Evolutionary conservation across 2,797 vertebrate genomes (phyloP).

Genomic region (Odontamblyopus lacepedii): DNA sequence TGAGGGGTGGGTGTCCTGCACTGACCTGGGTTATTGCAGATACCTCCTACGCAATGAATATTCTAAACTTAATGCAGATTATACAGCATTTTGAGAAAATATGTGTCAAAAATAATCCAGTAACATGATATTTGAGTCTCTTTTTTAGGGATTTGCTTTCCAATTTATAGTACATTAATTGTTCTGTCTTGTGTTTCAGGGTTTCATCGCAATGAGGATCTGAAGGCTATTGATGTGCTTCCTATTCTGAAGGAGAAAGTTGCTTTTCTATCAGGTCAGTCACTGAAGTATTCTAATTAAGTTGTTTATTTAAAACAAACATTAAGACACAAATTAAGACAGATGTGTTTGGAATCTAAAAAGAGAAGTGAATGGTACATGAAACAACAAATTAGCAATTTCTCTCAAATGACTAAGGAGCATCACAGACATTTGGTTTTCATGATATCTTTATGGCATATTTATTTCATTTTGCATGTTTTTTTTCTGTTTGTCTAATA

Average conservation of each 20-base stretch:
- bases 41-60: background rate
- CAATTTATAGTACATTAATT: background rate
- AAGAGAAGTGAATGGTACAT: too few relatives aligned
- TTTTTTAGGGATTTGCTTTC: background rate
- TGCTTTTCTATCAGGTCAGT: conserved; percentile 92
- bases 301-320: background rate
- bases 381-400: too few relatives aligned
- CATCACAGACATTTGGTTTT: too few relatives aligned
- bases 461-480: background rate
- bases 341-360: too few relatives aligned
- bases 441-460: too few relatives aligned
- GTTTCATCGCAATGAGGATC: conserved; percentile 97
- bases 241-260: conserved; percentile 98
- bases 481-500: background rate
- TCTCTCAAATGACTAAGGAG: too few relatives aligned
- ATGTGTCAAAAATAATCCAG: background rate
- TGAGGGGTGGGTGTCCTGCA: background rate
- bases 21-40: background rate
- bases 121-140: background rate
- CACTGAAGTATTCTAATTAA: background rate
- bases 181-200: conserved; percentile 76
- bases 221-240: conserved; percentile 97
- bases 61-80: background rate
- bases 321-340: too few relatives aligned
- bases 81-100: background rate